Conservation (phyloP, 2,113 vertebrate genomes). For the Anthoscopus minutus region DNA sequence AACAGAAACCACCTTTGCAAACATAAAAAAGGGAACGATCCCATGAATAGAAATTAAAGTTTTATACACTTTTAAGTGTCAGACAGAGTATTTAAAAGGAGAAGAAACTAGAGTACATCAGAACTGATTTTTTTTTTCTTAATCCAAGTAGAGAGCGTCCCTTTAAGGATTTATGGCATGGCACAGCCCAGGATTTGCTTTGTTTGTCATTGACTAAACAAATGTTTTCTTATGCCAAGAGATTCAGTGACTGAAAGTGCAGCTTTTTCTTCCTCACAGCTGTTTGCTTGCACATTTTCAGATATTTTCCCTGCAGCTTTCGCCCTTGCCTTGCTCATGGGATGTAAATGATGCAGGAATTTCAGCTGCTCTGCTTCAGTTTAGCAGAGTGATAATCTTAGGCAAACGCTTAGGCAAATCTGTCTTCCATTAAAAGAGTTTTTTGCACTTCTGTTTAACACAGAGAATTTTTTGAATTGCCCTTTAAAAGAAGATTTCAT, state of each 20-base stretch:
- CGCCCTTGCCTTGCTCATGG: background rate
- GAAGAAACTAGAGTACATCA: background rate
- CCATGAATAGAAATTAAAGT: background rate
- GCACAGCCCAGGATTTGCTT: background rate
- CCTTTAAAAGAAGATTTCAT: constrained; percentile 31
- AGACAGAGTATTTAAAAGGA: background rate
- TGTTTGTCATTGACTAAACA: background rate
- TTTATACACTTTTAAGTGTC: background rate
- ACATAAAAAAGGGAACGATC: background rate
- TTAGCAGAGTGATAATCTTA: background rate
- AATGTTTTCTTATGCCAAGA: constrained; percentile 2
- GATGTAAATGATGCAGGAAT: constrained; percentile 23
- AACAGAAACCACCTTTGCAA: constrained; percentile 51
- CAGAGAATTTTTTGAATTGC: constrained; percentile 6
- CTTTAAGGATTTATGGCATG: background rate
- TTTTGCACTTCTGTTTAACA: constrained; percentile 59
- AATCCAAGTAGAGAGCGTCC: background rate
- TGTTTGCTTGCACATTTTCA: background rate
- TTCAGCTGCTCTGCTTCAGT: constrained; percentile 23
- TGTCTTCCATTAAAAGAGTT: constrained; percentile 64
- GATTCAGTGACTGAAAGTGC: background rate
- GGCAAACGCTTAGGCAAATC: constrained; percentile 37
- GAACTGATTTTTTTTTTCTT: background rate
- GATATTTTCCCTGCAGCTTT: background rate
- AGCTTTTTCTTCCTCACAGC: background rate